Conservation (phyloP, 2,888 invertebrate genomes). For the Eustalomyia histrio region DNA sequence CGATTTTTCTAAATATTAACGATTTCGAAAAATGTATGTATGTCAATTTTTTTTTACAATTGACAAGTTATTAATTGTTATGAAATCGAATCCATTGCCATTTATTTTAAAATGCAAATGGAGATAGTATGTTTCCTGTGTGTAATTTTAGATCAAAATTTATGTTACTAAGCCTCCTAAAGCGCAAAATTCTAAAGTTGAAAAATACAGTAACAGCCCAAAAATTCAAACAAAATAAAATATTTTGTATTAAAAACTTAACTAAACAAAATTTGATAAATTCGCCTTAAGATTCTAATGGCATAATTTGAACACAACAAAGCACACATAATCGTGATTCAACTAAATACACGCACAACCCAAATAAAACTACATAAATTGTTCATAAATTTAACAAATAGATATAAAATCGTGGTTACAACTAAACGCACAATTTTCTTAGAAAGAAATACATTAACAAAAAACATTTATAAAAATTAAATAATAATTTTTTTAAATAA, state of each 20-base stretch:
- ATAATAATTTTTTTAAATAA: slow-evolving; percentile 42
- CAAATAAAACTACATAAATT: slow-evolving; percentile 40
- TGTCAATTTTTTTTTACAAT: too few relatives aligned
- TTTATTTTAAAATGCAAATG: too few relatives aligned
- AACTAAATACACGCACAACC: slow-evolving; percentile 60
- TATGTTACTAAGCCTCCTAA: too few relatives aligned
- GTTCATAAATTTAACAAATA: slow-evolving; percentile 28
- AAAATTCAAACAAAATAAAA: too few relatives aligned
- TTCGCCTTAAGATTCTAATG: slow-evolving; percentile 48
- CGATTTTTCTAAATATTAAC: too few relatives aligned
- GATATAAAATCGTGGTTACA: slow-evolving; percentile 38
- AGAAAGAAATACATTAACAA: slow-evolving; percentile 36
- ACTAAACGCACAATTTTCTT: slow-evolving; percentile 43
- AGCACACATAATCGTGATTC: slow-evolving; percentile 56
- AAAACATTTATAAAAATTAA: slow-evolving; percentile 48
- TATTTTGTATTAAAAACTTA: background rate
- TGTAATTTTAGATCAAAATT: too few relatives aligned
- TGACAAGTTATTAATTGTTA: too few relatives aligned
- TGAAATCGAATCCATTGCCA: too few relatives aligned
- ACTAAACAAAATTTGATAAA: slow-evolving; percentile 37
- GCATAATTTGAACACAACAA: slow-evolving; percentile 52
- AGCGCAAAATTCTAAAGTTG: too few relatives aligned
- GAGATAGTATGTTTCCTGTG: too few relatives aligned
- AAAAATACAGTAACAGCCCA: too few relatives aligned
- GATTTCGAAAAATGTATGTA: too few relatives aligned